A percentile compares a stretch with the other conserved stretches of the same genome.
Evolutionary conservation across 2,888 invertebrate genomes (phyloP).

Genomic region (Desoria tigrina): DNA sequence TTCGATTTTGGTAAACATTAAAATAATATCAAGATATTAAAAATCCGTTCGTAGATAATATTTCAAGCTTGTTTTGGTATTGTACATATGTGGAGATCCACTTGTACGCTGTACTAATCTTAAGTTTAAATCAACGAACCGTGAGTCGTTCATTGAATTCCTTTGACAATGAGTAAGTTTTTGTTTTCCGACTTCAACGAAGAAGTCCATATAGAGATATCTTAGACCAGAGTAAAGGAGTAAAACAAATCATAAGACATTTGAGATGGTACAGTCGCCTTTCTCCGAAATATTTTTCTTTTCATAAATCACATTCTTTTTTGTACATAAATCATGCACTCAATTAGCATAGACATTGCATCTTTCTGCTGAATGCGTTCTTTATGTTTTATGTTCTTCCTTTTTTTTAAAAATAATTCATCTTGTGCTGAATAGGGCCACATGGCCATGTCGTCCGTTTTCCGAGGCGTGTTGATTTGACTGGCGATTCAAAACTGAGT

Average conservation of each 20-base stretch:
- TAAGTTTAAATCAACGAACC: slow-evolving; percentile 34
- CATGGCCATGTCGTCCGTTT: too few species aligned
- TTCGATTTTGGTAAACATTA: too few species aligned
- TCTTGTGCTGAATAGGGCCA: too few species aligned
- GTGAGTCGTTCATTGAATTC: slow-evolving; percentile 12
- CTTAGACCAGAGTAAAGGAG: neutral
- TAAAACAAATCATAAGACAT: neutral
- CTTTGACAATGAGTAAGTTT: slow-evolving; percentile 13
- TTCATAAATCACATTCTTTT: slow-evolving; percentile 31
- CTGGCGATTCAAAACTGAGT: too few species aligned
- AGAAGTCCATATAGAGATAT: slow-evolving; percentile 1
- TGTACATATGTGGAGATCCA: too few species aligned
- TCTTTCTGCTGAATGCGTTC: neutral
- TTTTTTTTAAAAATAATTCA: neutral
- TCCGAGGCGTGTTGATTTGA: too few species aligned
- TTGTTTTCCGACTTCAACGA: slow-evolving; percentile 9
- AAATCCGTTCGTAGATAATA: too few species aligned
- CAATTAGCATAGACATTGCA: slow-evolving; percentile 21
- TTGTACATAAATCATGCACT: slow-evolving; percentile 23
- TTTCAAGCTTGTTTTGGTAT: too few species aligned
- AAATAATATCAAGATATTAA: too few species aligned
- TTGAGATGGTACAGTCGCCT: slow-evolving; percentile 9
- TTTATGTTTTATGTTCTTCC: neutral
- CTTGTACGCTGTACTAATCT: too few species aligned
- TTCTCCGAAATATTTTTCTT: slow-evolving; percentile 20